Evolutionary conservation across 37 sponge, comb jelly and placozoan genomes (phyloP), one percentile per base, ranked within the genome.

Genomic region (Theonella swinhoei): DNA sequence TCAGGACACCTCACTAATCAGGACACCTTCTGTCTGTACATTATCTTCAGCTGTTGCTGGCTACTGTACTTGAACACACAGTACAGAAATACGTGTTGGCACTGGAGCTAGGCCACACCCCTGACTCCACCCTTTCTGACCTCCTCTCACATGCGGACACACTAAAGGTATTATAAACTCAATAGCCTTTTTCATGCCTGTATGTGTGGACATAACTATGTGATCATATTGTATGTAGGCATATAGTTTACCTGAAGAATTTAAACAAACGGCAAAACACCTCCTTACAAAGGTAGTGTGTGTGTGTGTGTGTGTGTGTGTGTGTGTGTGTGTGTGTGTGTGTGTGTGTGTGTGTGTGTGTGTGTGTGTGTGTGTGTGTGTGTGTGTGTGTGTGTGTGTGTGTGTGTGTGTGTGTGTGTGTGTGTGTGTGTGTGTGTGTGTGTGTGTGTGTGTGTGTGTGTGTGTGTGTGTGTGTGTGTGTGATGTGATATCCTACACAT

Each of bases 71-170:
- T 8, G 77, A 77, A 0, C 77, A 88, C 67, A 29, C 82, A 30
- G 72, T 88, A 62, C 83, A 88, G 83, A 76, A 77, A 39, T 83
- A n/a, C 37, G 19, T 83, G 29, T 26, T 83, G 67, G 68, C 73
- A 2, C 40, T 39, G 36, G 38, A 65, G 68, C 64, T 67, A 75
- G 34, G 83, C 60, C 7, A 63, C n/a, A 5, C 42, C 42, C 42
- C 85, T 42, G 59, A 59, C 14, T 43, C 68, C 38, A 41, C 54
- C 33, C 71, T 86, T 1, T 24, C 67, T 28, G 80, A 86, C 32
- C 66, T 80, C 43, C 80, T 86, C 47, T 86, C 87, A 43, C 71
- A 72, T n/a, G 3, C 8, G 23, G 80, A 72, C 26, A 66, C 87
- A 2, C 77, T 85, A 19, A 77, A 59, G 77, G 85, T 85, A 61